These are phyloP conservation scores for Bambusicola thoracicus DNA, from an alignment of 2,113 vertebrate genomes.

Conservation along the genomic window DNA sequence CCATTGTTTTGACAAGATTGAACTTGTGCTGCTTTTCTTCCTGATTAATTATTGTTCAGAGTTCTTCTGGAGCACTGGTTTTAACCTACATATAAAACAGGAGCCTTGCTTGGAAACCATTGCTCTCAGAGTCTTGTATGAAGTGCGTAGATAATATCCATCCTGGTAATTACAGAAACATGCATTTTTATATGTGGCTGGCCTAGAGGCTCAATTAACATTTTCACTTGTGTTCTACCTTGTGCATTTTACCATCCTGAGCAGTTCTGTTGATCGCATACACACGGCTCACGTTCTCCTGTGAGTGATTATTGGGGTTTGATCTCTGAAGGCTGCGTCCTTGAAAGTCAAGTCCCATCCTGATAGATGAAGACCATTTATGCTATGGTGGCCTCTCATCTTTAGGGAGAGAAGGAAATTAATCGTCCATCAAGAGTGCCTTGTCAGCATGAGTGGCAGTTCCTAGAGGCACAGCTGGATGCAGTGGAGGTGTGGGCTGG, in stretches of 20 bases:
- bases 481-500: background rate
- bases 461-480: background rate
- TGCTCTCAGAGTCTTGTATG: background rate
- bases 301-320: background rate
- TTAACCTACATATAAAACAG: background rate
- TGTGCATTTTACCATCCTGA: background rate
- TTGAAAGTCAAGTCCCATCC: background rate
- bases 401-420: background rate
- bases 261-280: background rate
- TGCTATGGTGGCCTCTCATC: background rate
- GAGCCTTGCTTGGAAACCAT: background rate
- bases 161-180: background rate
- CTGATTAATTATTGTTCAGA: background rate
- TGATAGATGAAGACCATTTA: background rate
- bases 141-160: background rate
- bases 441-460: background rate
- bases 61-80: background rate
- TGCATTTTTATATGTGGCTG: background rate
- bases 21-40: background rate
- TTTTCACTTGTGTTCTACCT: slow-evolving; percentile 19
- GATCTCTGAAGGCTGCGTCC: background rate
- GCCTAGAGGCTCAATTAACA: slow-evolving; percentile 7
- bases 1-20: background rate
- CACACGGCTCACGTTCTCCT: background rate
- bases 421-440: background rate